Evolutionary conservation across 2,113 vertebrate genomes (phyloP).

Genomic region (Erythrocercus mccallii): DNA sequence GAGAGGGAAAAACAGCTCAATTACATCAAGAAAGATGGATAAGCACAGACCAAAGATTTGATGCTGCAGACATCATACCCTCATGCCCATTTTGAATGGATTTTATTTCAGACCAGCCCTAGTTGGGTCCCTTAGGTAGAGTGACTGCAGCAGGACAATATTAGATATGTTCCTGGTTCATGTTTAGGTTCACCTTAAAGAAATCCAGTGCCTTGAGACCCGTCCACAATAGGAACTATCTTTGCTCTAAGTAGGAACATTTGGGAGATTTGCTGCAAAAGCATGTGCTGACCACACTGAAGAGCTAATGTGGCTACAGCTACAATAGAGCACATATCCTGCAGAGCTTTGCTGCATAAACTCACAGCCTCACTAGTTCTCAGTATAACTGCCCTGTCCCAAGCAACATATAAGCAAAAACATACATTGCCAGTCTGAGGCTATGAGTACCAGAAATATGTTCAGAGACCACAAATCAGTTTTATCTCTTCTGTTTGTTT

Average conservation of each 20-base stretch:
- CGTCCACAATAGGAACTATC: neutral
- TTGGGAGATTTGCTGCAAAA: neutral
- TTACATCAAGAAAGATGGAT: neutral
- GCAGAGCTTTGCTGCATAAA: neutral
- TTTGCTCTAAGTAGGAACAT: neutral
- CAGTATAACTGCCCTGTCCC: neutral
- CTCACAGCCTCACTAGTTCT: neutral
- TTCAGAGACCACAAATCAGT: neutral
- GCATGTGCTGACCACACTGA: rapidly evolving
- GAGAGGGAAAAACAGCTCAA: neutral
- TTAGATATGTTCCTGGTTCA: neutral
- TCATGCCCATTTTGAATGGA: neutral
- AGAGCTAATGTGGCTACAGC: neutral
- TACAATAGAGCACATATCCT: rapidly evolving
- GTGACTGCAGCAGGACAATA: neutral
- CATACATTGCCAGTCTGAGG: neutral
- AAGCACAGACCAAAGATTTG: neutral
- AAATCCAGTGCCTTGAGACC: neutral
- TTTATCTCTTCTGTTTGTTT: neutral
- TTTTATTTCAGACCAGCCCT: neutral
- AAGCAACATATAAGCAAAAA: neutral
- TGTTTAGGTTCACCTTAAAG: neutral
- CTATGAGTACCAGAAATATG: neutral
- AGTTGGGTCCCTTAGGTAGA: neutral
- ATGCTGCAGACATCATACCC: neutral